Evolutionary conservation across 1,140 invertebrate genomes (phyloP).

Genomic region (Sycophila sp.): DNA sequence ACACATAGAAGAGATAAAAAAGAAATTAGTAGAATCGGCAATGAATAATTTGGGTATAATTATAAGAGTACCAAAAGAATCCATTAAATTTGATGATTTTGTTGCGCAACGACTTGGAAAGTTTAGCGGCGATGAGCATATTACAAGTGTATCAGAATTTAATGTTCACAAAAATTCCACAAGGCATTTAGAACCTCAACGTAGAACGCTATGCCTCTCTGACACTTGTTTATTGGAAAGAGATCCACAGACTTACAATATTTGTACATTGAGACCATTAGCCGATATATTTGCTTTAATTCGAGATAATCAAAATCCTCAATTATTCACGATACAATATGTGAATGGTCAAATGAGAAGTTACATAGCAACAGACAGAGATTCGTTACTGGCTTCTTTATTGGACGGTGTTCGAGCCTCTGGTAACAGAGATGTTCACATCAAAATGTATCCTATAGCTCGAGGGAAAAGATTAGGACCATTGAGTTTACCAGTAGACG

Average conservation of each 20-base stretch:
- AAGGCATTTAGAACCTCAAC: constrained; percentile 81
- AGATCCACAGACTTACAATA: constrained; percentile 95
- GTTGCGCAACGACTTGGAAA: constrained; percentile 88
- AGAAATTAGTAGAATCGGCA: constrained; percentile 85
- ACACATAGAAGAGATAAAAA: constrained; percentile 86
- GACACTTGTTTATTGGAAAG: constrained; percentile 96
- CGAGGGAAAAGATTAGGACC: constrained; percentile 90
- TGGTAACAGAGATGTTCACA: constrained; percentile 97
- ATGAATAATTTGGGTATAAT: constrained; percentile 81
- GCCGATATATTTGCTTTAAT: constrained; percentile 92
- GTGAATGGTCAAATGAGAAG: constrained; percentile 88
- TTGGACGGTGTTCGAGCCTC: constrained; percentile 95
- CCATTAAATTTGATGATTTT: constrained; percentile 87
- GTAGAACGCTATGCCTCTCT: constrained; percentile 92
- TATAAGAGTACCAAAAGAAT: constrained; percentile 84
- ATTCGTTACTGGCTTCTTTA: constrained; percentile 93
- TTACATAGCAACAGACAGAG: constrained; percentile 90
- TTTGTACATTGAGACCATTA: constrained; percentile 88
- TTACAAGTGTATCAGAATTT: constrained; percentile 93
- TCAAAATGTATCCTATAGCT: constrained; percentile 85
- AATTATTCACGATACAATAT: constrained; percentile 95
- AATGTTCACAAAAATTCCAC: constrained; percentile 86
- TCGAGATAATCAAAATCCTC: constrained; percentile 89
- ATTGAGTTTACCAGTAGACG: constrained; percentile 87
- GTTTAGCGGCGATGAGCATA: constrained; percentile 83